Conservation (phyloP, 2,113 vertebrate genomes). For the Salminus brasiliensis region DNA sequence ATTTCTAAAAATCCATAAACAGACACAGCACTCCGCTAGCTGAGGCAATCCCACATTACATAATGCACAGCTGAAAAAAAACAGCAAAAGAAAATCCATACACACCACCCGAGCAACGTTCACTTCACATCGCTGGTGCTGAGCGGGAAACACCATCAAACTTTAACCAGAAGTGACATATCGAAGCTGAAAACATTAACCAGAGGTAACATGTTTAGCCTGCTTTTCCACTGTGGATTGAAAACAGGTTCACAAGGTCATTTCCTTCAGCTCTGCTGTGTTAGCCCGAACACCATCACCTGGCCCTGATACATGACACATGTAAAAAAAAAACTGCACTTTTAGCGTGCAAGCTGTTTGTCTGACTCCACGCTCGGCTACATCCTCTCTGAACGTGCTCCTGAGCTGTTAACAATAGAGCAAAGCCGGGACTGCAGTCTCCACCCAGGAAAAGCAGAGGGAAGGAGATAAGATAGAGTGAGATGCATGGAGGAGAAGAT, state of each 20-base stretch:
- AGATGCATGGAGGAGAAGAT: constrained; percentile 41
- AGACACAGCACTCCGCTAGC: constrained; percentile 46
- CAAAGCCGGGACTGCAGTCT: constrained; percentile 31
- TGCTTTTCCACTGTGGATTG: background rate
- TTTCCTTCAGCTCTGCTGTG: constrained; percentile 35
- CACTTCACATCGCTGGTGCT: constrained; percentile 3
- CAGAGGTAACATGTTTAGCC: background rate
- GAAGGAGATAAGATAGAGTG: constrained; percentile 59
- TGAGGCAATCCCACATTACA: constrained; percentile 55
- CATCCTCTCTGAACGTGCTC: constrained; percentile 54
- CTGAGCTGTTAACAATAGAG: constrained; percentile 46
- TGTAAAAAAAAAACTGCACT: constrained; percentile 38
- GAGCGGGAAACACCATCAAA: background rate
- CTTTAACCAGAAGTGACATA: constrained; percentile 1
- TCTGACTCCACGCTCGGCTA: constrained; percentile 14
- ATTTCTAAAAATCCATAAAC: constrained; percentile 51
- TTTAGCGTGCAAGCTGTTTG: constrained; percentile 22
- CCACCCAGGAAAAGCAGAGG: constrained; percentile 52
- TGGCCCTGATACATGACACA: constrained; percentile 35
- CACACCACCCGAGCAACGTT: constrained; percentile 1
- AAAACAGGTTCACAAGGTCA: constrained; percentile 27
- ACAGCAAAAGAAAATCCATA: too few relatives aligned
- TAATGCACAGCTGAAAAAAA: constrained; percentile 26
- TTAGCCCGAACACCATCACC: constrained; percentile 20
- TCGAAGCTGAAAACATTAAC: constrained; percentile 3